Evolutionary conservation across 2,113 vertebrate genomes (phyloP).

Genomic region (Apteryx owenii): DNA sequence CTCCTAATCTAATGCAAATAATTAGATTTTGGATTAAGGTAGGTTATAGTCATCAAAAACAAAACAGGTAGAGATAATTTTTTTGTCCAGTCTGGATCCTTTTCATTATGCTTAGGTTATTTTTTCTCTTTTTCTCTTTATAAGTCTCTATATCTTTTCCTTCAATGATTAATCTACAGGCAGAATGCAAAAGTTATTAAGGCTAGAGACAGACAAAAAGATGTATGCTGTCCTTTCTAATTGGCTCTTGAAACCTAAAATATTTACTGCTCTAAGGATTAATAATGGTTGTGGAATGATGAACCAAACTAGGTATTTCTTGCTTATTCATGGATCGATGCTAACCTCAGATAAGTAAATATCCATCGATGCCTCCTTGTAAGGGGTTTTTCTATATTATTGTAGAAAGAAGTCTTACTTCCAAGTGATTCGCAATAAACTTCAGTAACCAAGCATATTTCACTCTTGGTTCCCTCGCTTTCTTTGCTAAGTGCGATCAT

Average conservation of each 20-base stretch:
- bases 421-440: not conserved
- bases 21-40: constrained; percentile 64
- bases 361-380: not conserved
- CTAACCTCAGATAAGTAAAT: constrained; percentile 7
- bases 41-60: constrained; percentile 11
- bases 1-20: constrained; percentile 55
- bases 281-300: constrained; percentile 28
- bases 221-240: constrained; percentile 62
- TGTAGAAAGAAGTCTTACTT: not conserved
- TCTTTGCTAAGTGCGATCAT: not conserved
- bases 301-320: constrained; percentile 30
- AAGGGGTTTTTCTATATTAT: not conserved
- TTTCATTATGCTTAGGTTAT: not conserved
- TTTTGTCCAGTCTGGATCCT: not conserved
- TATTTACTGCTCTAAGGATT: not conserved
- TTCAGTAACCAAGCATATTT: not conserved
- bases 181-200: constrained; percentile 48
- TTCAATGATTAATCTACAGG: constrained; percentile 33
- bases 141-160: constrained; percentile 13
- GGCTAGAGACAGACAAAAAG: constrained; percentile 49
- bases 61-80: constrained; percentile 44
- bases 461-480: not conserved
- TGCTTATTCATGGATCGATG: constrained; percentile 31
- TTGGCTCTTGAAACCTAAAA: constrained; percentile 52
- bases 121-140: not conserved